Evolutionary conservation across 2,113 vertebrate genomes (phyloP).

Genomic region (Oxygymnocypris stewartii): DNA sequence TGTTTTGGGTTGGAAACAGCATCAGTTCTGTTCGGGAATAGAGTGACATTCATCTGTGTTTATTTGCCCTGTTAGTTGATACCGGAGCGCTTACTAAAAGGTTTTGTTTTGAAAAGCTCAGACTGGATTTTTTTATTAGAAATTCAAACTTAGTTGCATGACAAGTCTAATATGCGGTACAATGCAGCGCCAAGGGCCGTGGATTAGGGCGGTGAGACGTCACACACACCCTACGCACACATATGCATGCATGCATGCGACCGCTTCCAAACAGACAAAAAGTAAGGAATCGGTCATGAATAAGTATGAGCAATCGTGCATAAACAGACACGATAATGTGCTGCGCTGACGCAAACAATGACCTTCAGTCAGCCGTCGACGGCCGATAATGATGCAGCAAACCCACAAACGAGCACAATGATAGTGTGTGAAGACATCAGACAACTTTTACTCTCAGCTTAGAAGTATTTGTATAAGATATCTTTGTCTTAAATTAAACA

Average conservation of each 20-base stretch:
- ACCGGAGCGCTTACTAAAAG: slow-evolving; percentile 18
- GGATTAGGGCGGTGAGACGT: slow-evolving; percentile 51
- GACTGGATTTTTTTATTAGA: slow-evolving; percentile 64
- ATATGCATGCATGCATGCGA: background rate
- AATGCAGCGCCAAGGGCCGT: slow-evolving; percentile 55
- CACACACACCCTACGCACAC: background rate
- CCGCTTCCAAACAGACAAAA: background rate
- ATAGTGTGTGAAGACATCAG: background rate
- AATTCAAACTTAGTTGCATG: slow-evolving; percentile 62
- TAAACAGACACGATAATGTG: background rate
- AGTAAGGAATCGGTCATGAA: background rate
- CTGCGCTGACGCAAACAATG: background rate
- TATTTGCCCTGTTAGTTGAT: slow-evolving; percentile 62
- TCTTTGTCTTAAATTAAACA: background rate
- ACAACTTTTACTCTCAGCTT: background rate
- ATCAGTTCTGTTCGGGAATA: slow-evolving; percentile 55
- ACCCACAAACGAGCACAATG: background rate
- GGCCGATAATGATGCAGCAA: background rate
- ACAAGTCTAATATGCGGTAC: slow-evolving; percentile 61
- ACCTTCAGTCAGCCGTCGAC: background rate
- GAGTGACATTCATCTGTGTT: slow-evolving; percentile 57
- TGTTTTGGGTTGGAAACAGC: slow-evolving; percentile 51
- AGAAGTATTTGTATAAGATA: background rate
- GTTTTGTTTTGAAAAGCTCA: slow-evolving; percentile 67
- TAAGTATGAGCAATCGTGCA: background rate